Evolutionary conservation across 2,797 vertebrate genomes (phyloP), one percentile per base, ranked within the genome.

Genomic region (Microcaecilia unicolor): DNA sequence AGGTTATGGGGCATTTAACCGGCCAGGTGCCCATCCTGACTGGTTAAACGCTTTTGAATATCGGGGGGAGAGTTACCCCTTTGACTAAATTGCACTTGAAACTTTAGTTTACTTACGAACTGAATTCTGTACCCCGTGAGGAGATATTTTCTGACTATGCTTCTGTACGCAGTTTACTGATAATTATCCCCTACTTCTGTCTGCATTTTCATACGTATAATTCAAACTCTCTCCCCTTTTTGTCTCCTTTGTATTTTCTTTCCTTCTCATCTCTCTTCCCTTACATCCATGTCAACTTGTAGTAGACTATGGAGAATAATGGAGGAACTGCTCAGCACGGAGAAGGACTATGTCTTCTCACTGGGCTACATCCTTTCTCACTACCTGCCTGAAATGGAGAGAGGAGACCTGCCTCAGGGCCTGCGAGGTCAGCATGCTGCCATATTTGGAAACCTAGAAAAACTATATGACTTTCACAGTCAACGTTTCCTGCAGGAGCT

Each of bases 401-500:
- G 82, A 22, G 25, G 64, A 1, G 82, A 88, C 5, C 81, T 88
- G 4, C 85, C 85, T 4, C 83, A 88, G 58, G 77, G 81, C 51
- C 75, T 88, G 13, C 64, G 86, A 31, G 86, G 85, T 36, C 85
- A 88, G 49, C 76, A 81, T 44, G 84, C 78, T 15, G 70, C 56
- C 53, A 68, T 88, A 49, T 89, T 89, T 9, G 84, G 84, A 10
- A 89, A 88, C 61, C 48, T 89, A 35, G 85, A 89, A 41, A 89
- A 87, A 35, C 80, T 89, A 14, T 72, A 81, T 9, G 84, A 88
- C 52, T 89, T 89, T 54, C 86, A 89, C 58, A 68, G 55, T 7
- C 85, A 80, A 44, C 52, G 79, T 34, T 89, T 89, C 45, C 56
- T 85, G 10, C 58, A 69, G 13, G 84, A 86, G 50, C 39, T 89